Evolutionary conservation across 2,888 invertebrate species (phyloP), one percentile per base, ranked within the genome.

Genomic region (Drosophila helvetica): DNA sequence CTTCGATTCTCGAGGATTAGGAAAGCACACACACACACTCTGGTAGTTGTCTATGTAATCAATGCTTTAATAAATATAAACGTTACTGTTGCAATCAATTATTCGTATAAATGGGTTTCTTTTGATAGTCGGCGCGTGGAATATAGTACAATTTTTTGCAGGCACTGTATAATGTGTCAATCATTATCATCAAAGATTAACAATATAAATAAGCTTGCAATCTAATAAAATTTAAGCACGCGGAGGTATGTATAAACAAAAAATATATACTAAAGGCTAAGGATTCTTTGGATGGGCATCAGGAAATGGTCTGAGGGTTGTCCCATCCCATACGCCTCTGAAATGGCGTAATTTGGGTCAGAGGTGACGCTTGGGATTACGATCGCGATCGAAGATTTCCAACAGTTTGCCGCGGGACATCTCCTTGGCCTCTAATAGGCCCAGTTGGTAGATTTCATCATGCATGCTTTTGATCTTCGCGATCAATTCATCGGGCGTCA

Each of bases 371-470:
- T 62, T 80, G 22, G 64, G 60, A 6, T 57, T 3, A 15, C 59
- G 75, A 3, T 75, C 70, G 1, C 55, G 60, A 77, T 92, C 93
- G 88, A 96, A 96, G 89, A 99, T 96, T 90, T 98, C 97, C 75
- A 99, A 93, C 92, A 98, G 97, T 93, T 98, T 98, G 46, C 98
- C 98, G 82, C 98, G 93, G 0, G 98, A 98, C 96, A 99, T 97
- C 93, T 99, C 98, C 91, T 97, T 97, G 0, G 98, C 96, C 93
- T 99, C 99, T 90, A 98, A 98, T 17, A 98, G 93, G 3, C 98
- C 99, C 33, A 99, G 93, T 89, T 98, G 97, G 92, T 98, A 99
- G 0, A 99, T 98, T 69, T 96, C 94, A 90, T 99, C 98, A 90
- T 99, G 98, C 17, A 99, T 93, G 89, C 97, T 96, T 91, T 97